A percentile compares a stretch with the other conserved stretches of the same genome.
Conservation (phyloP, 1,140 invertebrate genomes). For the Argopecten irradians region DNA sequence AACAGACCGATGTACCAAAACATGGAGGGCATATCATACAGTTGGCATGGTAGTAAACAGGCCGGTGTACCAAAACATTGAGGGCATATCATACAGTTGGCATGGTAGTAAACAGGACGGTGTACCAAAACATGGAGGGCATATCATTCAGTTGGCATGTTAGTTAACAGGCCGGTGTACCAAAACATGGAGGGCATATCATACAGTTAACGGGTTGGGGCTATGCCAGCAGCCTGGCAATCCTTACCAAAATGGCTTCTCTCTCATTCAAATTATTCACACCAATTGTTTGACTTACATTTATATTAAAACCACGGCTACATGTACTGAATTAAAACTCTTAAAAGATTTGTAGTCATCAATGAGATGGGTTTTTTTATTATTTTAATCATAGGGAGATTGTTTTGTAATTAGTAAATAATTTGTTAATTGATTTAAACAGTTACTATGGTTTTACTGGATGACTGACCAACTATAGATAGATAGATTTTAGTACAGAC, state of each 20-base stretch:
- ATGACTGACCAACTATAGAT: not conserved
- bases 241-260: not conserved
- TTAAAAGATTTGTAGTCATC: not conserved
- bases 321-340: not conserved
- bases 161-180: constrained; percentile 2
- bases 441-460: not conserved
- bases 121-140: not conserved
- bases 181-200: not conserved
- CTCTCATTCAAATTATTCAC: not conserved
- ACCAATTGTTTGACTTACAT: not conserved
- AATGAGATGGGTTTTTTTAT: no score
- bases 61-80: not conserved
- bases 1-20: constrained; percentile 9
- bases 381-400: not conserved
- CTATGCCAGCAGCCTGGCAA: not conserved
- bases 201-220: not conserved
- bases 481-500: not conserved
- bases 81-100: not conserved
- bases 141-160: not conserved
- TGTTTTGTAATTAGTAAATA: not conserved
- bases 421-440: not conserved
- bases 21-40: not conserved
- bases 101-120: no score
- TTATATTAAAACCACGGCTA: not conserved
- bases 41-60: not conserved